Percentiles rank a stretch among this genome's conserved stretches.
Conservation (phyloP, 2,888 invertebrate species). For the Enchytraeus crypticus region DNA sequence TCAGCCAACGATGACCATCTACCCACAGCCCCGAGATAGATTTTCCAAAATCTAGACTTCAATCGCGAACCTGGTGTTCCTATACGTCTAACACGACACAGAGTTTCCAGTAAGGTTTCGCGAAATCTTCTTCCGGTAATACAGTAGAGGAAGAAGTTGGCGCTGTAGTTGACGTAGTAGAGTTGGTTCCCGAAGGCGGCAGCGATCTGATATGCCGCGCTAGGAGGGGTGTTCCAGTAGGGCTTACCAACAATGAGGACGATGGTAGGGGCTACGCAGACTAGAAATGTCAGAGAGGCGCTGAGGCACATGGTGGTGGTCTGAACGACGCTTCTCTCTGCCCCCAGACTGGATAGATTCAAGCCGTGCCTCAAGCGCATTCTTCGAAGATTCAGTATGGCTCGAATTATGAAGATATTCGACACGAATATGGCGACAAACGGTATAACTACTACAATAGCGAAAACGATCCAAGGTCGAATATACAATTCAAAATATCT, state of each 20-base stretch:
- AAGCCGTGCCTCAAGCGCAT: not conserved
- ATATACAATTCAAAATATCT: conserved; percentile 24
- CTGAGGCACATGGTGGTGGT: conserved; percentile 26
- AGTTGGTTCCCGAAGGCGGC: conserved; percentile 25
- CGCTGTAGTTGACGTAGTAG: conserved; percentile 24
- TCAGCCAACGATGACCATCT: too few species aligned
- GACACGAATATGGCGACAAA: conserved; percentile 24
- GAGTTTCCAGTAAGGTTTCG: too few species aligned
- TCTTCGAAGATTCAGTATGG: conserved; percentile 9
- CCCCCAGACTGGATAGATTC: not conserved
- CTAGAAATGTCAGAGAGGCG: conserved; percentile 27
- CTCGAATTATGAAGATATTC: conserved; percentile 24
- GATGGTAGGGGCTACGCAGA: conserved; percentile 28
- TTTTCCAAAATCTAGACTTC: too few species aligned
- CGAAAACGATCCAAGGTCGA: conserved; percentile 29
- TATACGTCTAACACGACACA: too few species aligned
- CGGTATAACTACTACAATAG: conserved; percentile 21
- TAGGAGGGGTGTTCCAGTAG: conserved; percentile 20
- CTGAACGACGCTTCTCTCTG: conserved; percentile 6
- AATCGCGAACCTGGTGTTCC: too few species aligned
- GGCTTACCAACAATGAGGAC: conserved; percentile 27
- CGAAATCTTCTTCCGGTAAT: conserved; percentile 25
- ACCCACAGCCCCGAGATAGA: too few species aligned
- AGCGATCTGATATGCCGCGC: conserved; percentile 14
- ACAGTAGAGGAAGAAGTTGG: conserved; percentile 27